A percentile compares a stretch with the other conserved stretches of the same genome.
phyloP scores from a whole-genome alignment of 2,888 invertebrate species.

The Drosophila paramelanica region DNA sequence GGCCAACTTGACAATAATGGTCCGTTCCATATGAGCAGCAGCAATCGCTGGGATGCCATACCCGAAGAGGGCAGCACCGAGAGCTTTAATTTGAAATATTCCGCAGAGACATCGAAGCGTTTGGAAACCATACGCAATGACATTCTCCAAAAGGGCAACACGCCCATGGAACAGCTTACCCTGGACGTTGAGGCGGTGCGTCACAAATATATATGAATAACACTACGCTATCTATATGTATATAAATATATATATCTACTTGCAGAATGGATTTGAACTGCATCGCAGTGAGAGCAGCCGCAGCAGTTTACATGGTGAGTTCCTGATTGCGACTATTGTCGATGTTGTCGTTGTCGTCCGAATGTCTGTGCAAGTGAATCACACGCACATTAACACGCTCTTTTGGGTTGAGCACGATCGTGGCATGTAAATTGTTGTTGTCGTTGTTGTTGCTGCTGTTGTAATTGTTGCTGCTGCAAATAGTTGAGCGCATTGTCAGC shows the following conservation, averaged over 20 bases:
- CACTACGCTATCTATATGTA: not conserved
- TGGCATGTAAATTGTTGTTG: conserved; percentile 44
- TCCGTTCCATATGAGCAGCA: conserved; percentile 64
- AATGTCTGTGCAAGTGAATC: conserved; percentile 48
- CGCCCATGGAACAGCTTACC: conserved; percentile 86
- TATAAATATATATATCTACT: conserved; percentile 1
- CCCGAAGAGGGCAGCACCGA: conserved; percentile 77
- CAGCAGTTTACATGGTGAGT: conserved; percentile 68
- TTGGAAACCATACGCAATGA: conserved; percentile 82
- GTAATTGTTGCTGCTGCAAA: conserved; percentile 41
- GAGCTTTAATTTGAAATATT: conserved; percentile 79
- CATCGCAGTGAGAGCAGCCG: conserved; percentile 66
- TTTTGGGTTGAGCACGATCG: conserved; percentile 51
- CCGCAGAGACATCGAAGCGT: conserved; percentile 76
- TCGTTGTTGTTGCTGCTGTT: conserved; percentile 38
- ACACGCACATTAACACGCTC: conserved; percentile 53
- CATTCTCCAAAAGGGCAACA: conserved; percentile 74
- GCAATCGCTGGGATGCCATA: conserved; percentile 81
- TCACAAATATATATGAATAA: conserved; percentile 1
- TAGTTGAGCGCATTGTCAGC: conserved; percentile 47
- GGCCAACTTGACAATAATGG: conserved; percentile 67
- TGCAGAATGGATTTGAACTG: conserved; percentile 88
- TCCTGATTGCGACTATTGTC: conserved; percentile 39
- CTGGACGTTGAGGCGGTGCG: conserved; percentile 90
- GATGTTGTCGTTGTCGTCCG: conserved; percentile 18